Percentiles rank a stretch among this genome's conserved stretches.
phyloP scores from a whole-genome alignment of 1,140 invertebrate species.

The Lutraria rhynchaena region DNA sequence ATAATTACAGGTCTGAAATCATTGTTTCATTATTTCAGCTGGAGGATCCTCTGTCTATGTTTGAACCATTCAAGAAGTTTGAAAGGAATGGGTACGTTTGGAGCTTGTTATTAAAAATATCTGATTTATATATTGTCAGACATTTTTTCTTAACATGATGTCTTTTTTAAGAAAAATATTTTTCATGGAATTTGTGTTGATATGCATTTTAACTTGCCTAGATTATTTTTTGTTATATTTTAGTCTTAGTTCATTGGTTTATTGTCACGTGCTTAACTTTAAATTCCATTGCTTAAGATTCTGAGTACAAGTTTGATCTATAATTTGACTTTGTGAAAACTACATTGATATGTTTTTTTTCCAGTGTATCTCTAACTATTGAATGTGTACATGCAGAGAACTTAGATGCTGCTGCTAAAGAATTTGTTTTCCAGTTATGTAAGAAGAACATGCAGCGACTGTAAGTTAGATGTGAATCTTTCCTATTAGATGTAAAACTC shows the following conservation, averaged over 20 bases:
- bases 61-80: slow-evolving; percentile 77
- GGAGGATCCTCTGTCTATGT: slow-evolving; percentile 72
- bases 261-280: no score
- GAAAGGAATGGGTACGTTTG: slow-evolving; percentile 78
- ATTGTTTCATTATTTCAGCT: slow-evolving; percentile 67
- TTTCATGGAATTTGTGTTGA: no score
- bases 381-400: slow-evolving; percentile 81
- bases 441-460: slow-evolving; percentile 86
- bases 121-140: no score
- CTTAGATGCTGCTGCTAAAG: slow-evolving; percentile 80
- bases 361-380: slow-evolving; percentile 79
- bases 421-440: slow-evolving; percentile 87
- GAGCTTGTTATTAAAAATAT: no score
- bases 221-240: no score
- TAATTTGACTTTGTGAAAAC: background rate
- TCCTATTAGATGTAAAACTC: no score
- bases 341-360: slow-evolving; percentile 41
- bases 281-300: background rate
- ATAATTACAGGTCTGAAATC: background rate
- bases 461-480: slow-evolving; percentile 81
- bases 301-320: background rate
- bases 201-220: no score
- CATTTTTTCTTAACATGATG: no score
- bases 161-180: no score
- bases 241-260: no score